Percentiles rank a stretch among this genome's conserved stretches.
Evolutionary conservation across 2,113 vertebrate species (phyloP).

Genomic region (Neoarius graeffei): DNA sequence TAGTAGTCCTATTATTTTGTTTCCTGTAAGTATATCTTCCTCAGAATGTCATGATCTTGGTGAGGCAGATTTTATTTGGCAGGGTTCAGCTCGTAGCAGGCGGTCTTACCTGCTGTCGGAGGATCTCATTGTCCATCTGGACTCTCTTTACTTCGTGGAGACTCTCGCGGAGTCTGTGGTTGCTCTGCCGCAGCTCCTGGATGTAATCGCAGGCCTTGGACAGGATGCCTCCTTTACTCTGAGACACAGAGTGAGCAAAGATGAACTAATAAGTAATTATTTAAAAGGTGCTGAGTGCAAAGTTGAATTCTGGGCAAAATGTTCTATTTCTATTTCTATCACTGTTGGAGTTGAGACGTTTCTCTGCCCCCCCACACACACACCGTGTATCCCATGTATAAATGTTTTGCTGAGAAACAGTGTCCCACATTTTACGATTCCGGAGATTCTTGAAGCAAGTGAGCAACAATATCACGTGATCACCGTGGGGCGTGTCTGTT

Average conservation of each 20-base stretch:
- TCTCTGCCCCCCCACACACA: too few species aligned
- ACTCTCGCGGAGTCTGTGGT: constrained; percentile 85
- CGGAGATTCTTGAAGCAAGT: too few species aligned
- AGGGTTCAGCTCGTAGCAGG: constrained; percentile 13
- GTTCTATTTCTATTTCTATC: too few species aligned
- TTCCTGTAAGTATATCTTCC: not conserved
- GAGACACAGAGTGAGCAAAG: not conserved
- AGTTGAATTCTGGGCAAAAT: too few species aligned
- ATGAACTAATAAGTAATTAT: not conserved
- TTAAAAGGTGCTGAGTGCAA: not conserved
- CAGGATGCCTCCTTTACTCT: constrained; percentile 93
- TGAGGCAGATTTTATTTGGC: constrained; percentile 8
- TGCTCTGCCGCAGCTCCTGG: constrained; percentile 83
- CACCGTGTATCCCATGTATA: too few species aligned
- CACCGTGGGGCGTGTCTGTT: too few species aligned
- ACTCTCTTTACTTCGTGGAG: constrained; percentile 85
- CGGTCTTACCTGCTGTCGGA: constrained; percentile 81
- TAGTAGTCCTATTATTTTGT: not conserved
- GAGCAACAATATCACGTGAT: too few species aligned
- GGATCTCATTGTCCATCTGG: constrained; percentile 86
- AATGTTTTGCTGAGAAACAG: too few species aligned
- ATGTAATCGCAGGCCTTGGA: constrained; percentile 94
- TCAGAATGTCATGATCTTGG: constrained; percentile 2
- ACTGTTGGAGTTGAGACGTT: too few species aligned
- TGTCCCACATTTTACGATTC: too few species aligned